phyloP scores from a whole-genome alignment of 2,797 vertebrate genomes.

The Tragelaphus oryx region DNA sequence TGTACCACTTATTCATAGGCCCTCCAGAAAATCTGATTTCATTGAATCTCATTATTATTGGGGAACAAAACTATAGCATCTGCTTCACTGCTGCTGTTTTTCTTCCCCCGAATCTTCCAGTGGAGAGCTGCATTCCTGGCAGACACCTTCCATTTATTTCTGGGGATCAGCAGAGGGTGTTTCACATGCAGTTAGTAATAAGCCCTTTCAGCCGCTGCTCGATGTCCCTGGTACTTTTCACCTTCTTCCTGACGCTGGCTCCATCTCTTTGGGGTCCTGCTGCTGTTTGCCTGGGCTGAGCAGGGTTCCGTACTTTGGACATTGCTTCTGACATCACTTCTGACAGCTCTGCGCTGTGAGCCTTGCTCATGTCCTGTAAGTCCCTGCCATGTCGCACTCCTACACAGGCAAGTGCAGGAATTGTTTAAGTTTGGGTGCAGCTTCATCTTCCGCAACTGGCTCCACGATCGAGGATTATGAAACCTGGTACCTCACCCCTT shows the following conservation, averaged over 20 bases:
- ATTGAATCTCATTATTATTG: background rate
- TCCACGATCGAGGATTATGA: background rate
- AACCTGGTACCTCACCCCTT: background rate
- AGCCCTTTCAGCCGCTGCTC: background rate
- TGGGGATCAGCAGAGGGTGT: background rate
- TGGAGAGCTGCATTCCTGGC: background rate
- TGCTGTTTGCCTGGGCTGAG: background rate
- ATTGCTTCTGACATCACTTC: background rate
- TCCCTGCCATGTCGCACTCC: fast-evolving
- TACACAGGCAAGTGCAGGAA: background rate
- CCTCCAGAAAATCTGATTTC: background rate
- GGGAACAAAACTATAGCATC: background rate
- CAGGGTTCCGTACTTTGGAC: fast-evolving
- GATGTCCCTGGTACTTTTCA: too few relatives aligned
- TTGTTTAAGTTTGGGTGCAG: background rate
- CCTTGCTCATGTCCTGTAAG: fast-evolving
- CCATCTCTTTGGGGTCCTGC: background rate
- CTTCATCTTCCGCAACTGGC: background rate
- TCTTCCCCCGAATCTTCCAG: background rate
- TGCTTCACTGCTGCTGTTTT: background rate
- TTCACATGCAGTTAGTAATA: background rate
- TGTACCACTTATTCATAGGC: background rate
- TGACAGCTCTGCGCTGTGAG: background rate
- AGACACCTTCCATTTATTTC: background rate
- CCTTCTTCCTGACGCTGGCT: background rate